A percentile compares a stretch with the other conserved stretches of the same genome.
phyloP scores from a whole-genome alignment of 2,797 vertebrate genomes.

The Danio choprae region DNA sequence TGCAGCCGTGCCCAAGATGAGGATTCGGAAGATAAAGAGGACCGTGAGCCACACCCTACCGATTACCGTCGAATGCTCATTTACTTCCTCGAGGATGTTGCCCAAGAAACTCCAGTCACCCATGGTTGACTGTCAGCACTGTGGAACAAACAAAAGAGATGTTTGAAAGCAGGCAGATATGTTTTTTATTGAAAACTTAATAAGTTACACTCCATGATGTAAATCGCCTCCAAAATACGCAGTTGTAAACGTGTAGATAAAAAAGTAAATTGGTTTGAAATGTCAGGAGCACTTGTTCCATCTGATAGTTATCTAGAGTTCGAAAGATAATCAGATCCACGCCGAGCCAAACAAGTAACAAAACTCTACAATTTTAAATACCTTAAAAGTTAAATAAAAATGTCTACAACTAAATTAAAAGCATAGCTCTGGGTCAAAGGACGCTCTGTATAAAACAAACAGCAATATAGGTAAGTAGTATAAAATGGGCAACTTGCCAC shows the following conservation, averaged over 20 bases:
- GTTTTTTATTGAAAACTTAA: background rate
- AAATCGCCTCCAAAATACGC: background rate
- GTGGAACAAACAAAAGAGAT: slow-evolving; percentile 9
- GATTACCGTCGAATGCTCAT: slow-evolving; percentile 87
- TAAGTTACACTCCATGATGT: background rate
- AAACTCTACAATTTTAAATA: background rate
- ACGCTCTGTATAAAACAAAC: slow-evolving; percentile 30
- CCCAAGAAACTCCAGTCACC: slow-evolving; percentile 91
- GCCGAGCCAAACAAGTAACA: slow-evolving; percentile 9
- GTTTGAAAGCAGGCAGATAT: background rate
- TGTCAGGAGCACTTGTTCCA: background rate
- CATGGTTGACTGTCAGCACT: slow-evolving; percentile 73
- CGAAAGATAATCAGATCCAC: slow-evolving; percentile 9
- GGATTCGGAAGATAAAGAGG: slow-evolving; percentile 88
- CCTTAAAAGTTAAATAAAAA: slow-evolving; percentile 9
- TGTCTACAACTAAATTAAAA: background rate
- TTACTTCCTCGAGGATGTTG: slow-evolving; percentile 89
- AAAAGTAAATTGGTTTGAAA: background rate
- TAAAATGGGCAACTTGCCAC: slow-evolving; percentile 82
- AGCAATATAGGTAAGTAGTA: slow-evolving; percentile 56
- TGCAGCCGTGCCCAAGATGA: slow-evolving; percentile 85
- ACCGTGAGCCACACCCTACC: slow-evolving; percentile 88
- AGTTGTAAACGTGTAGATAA: background rate
- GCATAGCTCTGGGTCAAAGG: background rate
- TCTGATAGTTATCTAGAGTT: background rate